Percentiles rank a stretch among this genome's conserved stretches.
phyloP scores from a whole-genome alignment of 2,888 invertebrate genomes.

The Notodonta ziczac region DNA sequence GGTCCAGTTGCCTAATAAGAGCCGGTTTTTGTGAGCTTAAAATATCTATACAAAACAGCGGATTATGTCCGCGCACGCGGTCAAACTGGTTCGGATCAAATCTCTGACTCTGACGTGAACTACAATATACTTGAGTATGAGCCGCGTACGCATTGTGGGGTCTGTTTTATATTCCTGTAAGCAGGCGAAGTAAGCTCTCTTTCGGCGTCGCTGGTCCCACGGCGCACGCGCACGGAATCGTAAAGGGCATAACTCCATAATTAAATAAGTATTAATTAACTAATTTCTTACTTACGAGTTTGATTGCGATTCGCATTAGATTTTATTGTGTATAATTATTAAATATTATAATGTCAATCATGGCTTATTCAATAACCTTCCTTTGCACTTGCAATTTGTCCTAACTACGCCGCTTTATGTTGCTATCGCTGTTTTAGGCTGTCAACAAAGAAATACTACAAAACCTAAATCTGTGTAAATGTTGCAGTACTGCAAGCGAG shows the following conservation, averaged over 20 bases:
- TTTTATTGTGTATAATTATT: neutral
- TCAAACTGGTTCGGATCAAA: slow-evolving; percentile 28
- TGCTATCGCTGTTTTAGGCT: too few species aligned
- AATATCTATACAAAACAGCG: slow-evolving; percentile 5
- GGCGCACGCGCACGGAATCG: slow-evolving; percentile 34
- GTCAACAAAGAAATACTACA: too few species aligned
- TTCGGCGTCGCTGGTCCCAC: slow-evolving; percentile 34
- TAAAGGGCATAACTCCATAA: slow-evolving; percentile 8
- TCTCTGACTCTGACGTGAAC: slow-evolving; percentile 12
- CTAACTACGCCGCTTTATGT: too few species aligned
- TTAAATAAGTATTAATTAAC: neutral
- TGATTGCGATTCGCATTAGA: neutral
- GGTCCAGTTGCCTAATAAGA: neutral
- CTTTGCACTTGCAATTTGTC: too few species aligned
- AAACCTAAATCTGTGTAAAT: too few species aligned
- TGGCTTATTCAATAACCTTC: too few species aligned
- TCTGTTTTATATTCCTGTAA: slow-evolving; percentile 39
- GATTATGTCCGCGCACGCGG: slow-evolving; percentile 22
- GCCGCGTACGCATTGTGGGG: slow-evolving; percentile 32
- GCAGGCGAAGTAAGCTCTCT: slow-evolving; percentile 16
- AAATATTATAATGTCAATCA: too few species aligned
- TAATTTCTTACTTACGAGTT: neutral
- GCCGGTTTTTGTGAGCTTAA: slow-evolving; percentile 2
- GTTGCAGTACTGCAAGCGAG: neutral
- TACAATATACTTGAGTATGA: slow-evolving; percentile 17